A percentile compares a stretch with the other conserved stretches of the same genome.
These are phyloP conservation scores for Ranitomeya variabilis DNA, from an alignment of 2,113 vertebrate species.

Conservation along the genomic window DNA sequence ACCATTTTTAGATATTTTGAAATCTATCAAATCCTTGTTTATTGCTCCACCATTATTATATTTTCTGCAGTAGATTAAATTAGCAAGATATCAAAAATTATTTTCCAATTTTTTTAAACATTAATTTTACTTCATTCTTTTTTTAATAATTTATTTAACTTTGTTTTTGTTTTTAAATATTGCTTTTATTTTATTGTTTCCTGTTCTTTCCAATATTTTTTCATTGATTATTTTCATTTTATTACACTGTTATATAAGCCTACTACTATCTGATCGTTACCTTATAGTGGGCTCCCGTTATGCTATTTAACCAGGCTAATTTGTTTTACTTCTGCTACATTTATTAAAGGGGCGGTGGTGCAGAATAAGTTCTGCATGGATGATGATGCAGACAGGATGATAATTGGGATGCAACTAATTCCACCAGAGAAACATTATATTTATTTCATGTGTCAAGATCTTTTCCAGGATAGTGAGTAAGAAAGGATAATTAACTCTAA, in stretches of 20 bases:
- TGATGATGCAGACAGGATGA: slow-evolving; percentile 10
- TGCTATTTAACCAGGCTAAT: slow-evolving; percentile 25
- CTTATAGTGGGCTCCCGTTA: not conserved
- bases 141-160: too few relatives aligned
- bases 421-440: slow-evolving; percentile 44
- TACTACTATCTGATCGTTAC: not conserved
- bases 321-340: slow-evolving; percentile 21
- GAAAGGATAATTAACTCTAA: slow-evolving; percentile 52
- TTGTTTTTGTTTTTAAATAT: not conserved
- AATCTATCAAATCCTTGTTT: too few relatives aligned
- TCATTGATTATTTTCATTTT: not conserved
- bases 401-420: slow-evolving; percentile 46
- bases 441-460: slow-evolving; percentile 50
- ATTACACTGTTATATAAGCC: not conserved
- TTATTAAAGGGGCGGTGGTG: slow-evolving; percentile 24
- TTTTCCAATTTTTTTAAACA: too few relatives aligned
- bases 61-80: too few relatives aligned
- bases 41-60: too few relatives aligned
- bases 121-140: too few relatives aligned
- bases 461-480: slow-evolving; percentile 43
- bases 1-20: too few relatives aligned
- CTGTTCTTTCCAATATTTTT: not conserved
- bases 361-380: slow-evolving; percentile 32
- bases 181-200: not conserved
- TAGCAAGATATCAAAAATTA: too few relatives aligned